phyloP scores from a whole-genome alignment of 2,888 invertebrate species.

The Petrolisthes cinctipes region DNA sequence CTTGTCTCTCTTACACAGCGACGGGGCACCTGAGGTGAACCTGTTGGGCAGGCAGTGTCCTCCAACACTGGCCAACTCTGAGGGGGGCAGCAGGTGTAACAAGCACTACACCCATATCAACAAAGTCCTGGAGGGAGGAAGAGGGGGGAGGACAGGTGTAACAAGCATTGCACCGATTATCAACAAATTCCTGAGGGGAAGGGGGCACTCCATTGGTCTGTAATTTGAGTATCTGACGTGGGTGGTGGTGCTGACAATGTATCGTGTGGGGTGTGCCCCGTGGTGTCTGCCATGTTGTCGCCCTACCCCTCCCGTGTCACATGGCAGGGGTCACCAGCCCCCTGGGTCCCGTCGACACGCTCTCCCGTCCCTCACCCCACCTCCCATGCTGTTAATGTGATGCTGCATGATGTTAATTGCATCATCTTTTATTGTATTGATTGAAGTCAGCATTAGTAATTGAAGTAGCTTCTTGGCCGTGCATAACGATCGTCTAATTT shows the following conservation, averaged over 20 bases:
- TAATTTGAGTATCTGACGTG: slow-evolving; percentile 43
- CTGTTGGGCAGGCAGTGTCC: neutral
- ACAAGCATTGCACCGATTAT: slow-evolving; percentile 48
- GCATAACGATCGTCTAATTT: slow-evolving; percentile 2
- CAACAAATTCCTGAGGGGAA: slow-evolving; percentile 15
- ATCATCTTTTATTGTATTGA: slow-evolving; percentile 5
- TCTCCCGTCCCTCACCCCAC: slow-evolving; percentile 25
- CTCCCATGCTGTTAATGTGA: neutral
- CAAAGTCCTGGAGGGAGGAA: neutral
- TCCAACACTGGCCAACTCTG: too few species aligned
- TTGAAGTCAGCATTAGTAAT: slow-evolving; percentile 20
- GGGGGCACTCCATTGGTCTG: slow-evolving; percentile 3
- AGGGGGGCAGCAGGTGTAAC: too few species aligned
- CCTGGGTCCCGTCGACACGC: slow-evolving; percentile 38
- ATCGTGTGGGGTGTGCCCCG: slow-evolving; percentile 56
- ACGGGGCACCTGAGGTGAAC: neutral
- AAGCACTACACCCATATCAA: too few species aligned
- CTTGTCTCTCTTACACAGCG: neutral
- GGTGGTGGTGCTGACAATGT: slow-evolving; percentile 55
- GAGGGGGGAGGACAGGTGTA: slow-evolving; percentile 34
- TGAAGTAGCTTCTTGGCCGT: neutral
- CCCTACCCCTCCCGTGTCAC: slow-evolving; percentile 57
- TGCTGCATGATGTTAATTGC: slow-evolving; percentile 2
- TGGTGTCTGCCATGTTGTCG: slow-evolving; percentile 41
- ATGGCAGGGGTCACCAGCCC: slow-evolving; percentile 56